Evolutionary conservation across 2,113 vertebrate species (phyloP).

Genomic region (Coryphaenoides rupestris): DNA sequence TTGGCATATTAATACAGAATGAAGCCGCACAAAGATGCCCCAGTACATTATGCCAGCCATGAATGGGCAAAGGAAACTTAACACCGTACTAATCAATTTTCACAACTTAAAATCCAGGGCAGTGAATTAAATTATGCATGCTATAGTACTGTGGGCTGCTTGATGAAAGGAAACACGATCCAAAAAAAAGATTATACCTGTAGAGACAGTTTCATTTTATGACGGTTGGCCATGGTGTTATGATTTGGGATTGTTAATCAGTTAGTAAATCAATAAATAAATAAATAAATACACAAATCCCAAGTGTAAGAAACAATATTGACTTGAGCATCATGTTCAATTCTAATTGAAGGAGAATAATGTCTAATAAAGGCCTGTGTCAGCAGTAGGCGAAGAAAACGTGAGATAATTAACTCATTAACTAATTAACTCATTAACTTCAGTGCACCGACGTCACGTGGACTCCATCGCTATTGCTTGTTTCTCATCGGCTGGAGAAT

Average conservation of each 20-base stretch:
- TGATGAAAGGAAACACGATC: slow-evolving; percentile 65
- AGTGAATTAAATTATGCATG: slow-evolving; percentile 78
- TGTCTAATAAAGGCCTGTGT: too few species aligned
- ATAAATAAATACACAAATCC: slow-evolving; percentile 1
- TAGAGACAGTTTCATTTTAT: slow-evolving; percentile 33
- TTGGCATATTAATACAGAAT: slow-evolving; percentile 75
- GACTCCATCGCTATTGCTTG: too few species aligned
- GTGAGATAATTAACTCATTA: too few species aligned
- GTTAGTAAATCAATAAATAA: slow-evolving; percentile 28
- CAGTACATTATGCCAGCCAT: slow-evolving; percentile 36
- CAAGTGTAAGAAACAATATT: neutral
- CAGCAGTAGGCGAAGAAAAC: too few species aligned
- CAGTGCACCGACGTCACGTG: too few species aligned
- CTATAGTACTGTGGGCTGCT: slow-evolving; percentile 54
- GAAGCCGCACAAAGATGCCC: slow-evolving; percentile 69
- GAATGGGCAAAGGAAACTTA: slow-evolving; percentile 72
- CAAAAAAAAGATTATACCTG: slow-evolving; percentile 51
- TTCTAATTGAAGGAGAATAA: too few species aligned
- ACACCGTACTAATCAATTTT: slow-evolving; percentile 79
- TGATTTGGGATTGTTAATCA: slow-evolving; percentile 42
- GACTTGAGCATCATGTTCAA: too few species aligned
- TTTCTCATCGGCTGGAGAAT: too few species aligned
- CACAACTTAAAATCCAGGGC: slow-evolving; percentile 76
- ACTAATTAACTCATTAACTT: too few species aligned
- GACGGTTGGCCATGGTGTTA: slow-evolving; percentile 37